Evolutionary conservation across 2,797 vertebrate species (phyloP), one percentile per base, ranked within the genome.

Genomic region (Hippocampus kuda): DNA sequence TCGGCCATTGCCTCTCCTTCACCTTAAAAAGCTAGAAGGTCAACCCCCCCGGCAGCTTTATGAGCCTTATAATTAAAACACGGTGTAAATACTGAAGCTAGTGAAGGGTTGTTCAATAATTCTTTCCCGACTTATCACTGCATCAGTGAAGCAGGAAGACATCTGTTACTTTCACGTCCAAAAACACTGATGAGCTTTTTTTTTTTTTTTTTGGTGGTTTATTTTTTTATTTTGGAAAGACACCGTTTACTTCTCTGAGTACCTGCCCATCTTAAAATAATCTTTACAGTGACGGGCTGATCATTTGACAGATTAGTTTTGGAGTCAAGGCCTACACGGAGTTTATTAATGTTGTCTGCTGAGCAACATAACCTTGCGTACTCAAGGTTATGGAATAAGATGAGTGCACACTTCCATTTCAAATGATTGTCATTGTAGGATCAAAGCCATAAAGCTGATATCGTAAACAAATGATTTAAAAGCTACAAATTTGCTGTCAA

Each of bases 41-140:
- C 89, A 91, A 72, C 74, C 83, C 76, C 80, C 72, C 67, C 79
- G 69, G 68, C 78, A 70, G 80, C 84, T 92, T 92, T 92, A 92
- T 92, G 91, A 90, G 85, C 85, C 91, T 89, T 91, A 89, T 92
- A 92, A 92, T 92, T 90, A 92, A 91, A 89, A 90, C 84, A 83
- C 87, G 86, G 88, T 89, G 90, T 91, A 90, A 92, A 91, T 90
- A 90, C 79, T 88, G 81, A 79, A 82, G 84, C 84, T 82, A 87
- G 82, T 86, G 86, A 88, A 87, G 84, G 84, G 82, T 80, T 72
- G 81, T 81, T 83, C 88, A 81, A 91, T 91, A 89, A 91, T 85
- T 90, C 88, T 90, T 88, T 80, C 77, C 71, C 79, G 80, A 87
- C 88, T 88, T 87, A 89, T 88, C 87, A 82, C 84, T 57, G 83